Conservation (phyloP, 1,140 invertebrate genomes). For the Solenopsis fugax region DNA sequence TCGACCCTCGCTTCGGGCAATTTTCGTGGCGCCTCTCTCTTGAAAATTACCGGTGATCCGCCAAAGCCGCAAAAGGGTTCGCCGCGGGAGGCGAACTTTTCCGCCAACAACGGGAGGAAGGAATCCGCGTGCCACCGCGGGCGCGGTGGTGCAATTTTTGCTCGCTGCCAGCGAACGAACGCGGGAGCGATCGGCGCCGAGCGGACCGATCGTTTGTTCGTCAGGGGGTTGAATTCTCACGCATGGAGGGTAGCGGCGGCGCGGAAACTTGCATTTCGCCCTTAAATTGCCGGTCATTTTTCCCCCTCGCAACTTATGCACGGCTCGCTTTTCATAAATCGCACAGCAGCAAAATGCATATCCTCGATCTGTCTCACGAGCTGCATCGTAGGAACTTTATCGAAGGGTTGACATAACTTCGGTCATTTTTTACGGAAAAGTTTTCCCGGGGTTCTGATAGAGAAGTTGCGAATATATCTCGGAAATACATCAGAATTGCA, state of each 20-base stretch:
- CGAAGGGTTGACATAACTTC: slow-evolving; percentile 21
- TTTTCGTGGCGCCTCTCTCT: slow-evolving; percentile 37
- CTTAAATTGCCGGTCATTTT: slow-evolving; percentile 66
- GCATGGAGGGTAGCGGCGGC: slow-evolving; percentile 43
- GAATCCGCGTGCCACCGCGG: slow-evolving; percentile 54
- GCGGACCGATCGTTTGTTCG: slow-evolving; percentile 8
- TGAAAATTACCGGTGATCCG: slow-evolving; percentile 55
- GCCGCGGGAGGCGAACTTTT: not conserved
- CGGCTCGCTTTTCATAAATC: slow-evolving; percentile 58
- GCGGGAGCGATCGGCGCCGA: slow-evolving; percentile 36
- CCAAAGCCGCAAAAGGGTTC: slow-evolving; percentile 56
- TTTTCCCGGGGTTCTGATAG: not conserved
- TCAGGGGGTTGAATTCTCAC: slow-evolving; percentile 60
- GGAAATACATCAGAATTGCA: not conserved
- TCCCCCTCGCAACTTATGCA: slow-evolving; percentile 24
- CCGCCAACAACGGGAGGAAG: slow-evolving; percentile 25
- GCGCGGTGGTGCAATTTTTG: slow-evolving; percentile 42
- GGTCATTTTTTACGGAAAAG: slow-evolving; percentile 11
- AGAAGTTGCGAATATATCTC: not conserved
- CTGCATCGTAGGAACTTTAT: slow-evolving; percentile 45
- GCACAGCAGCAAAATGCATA: not conserved
- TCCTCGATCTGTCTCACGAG: slow-evolving; percentile 21
- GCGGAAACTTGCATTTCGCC: slow-evolving; percentile 28
- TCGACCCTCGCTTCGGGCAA: slow-evolving; percentile 10
- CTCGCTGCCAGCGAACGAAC: not conserved